A percentile compares a stretch with the other conserved stretches of the same genome.
Conservation (phyloP, 2,888 invertebrate species). For the Erebia aethiops region DNA sequence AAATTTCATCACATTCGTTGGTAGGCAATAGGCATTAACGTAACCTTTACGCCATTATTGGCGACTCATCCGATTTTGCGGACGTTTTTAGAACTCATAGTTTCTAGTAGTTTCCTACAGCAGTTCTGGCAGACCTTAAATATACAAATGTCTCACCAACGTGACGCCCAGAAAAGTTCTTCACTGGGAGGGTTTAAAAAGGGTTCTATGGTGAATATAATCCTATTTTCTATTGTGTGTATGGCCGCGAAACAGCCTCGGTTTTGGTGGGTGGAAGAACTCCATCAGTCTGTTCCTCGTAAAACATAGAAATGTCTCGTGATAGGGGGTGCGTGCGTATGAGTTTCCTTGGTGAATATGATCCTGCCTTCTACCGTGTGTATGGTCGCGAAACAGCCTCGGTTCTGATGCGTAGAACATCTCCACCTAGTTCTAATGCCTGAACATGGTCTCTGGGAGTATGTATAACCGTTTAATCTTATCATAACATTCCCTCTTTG, state of each 20-base stretch:
- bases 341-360: not conserved
- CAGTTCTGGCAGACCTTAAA: too few relatives aligned
- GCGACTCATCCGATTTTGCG: too few relatives aligned
- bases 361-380: not conserved
- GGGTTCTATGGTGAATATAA: not conserved
- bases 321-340: not conserved
- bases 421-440: not conserved
- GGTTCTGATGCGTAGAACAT: not conserved
- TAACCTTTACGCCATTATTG: too few relatives aligned
- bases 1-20: too few relatives aligned
- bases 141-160: not conserved
- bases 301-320: not conserved
- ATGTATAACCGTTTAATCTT: constrained; percentile 26
- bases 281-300: not conserved
- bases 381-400: not conserved
- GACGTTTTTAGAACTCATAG: too few relatives aligned
- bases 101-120: too few relatives aligned
- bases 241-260: not conserved
- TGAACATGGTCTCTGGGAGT: constrained; percentile 16
- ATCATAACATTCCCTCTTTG: constrained; percentile 3
- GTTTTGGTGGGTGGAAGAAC: not conserved
- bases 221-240: not conserved
- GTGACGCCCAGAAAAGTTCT: too few relatives aligned
- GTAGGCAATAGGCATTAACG: too few relatives aligned
- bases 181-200: not conserved